Conservation (phyloP, 2,113 vertebrate species). For the Lophotis ruficrista region DNA sequence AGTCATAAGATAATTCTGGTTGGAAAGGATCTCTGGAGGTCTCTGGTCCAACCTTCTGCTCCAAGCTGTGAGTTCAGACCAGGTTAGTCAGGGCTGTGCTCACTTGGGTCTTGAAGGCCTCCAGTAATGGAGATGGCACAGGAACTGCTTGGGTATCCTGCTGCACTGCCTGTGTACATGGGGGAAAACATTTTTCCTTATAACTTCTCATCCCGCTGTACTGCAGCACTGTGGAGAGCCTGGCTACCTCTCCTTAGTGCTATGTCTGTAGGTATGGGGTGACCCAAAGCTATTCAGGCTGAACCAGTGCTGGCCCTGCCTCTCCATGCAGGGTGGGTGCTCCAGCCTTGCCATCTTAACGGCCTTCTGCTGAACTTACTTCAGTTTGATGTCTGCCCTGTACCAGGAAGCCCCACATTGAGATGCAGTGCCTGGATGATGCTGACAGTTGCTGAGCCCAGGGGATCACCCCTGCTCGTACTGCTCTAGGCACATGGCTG, state of each 20-base stretch:
- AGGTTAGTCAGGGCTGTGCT: neutral
- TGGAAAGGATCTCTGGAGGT: neutral
- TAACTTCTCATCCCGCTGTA: neutral
- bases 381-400: neutral
- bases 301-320: neutral
- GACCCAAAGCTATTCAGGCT: neutral
- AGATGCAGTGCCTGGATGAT: neutral
- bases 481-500: neutral
- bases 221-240: neutral
- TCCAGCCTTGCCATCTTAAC: neutral
- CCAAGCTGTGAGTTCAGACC: neutral
- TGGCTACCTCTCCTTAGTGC: neutral
- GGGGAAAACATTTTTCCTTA: neutral
- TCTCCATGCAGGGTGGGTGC: neutral
- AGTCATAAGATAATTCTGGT: neutral
- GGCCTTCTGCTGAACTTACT: neutral
- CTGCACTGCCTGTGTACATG: neutral
- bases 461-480: neutral
- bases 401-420: no score
- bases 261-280: neutral
- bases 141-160: neutral
- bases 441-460: neutral
- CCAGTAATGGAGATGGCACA: neutral
- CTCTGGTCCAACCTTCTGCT: neutral
- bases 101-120: neutral